Conservation (phyloP, 2,797 vertebrate genomes). For the Propithecus deckenii region DNA sequence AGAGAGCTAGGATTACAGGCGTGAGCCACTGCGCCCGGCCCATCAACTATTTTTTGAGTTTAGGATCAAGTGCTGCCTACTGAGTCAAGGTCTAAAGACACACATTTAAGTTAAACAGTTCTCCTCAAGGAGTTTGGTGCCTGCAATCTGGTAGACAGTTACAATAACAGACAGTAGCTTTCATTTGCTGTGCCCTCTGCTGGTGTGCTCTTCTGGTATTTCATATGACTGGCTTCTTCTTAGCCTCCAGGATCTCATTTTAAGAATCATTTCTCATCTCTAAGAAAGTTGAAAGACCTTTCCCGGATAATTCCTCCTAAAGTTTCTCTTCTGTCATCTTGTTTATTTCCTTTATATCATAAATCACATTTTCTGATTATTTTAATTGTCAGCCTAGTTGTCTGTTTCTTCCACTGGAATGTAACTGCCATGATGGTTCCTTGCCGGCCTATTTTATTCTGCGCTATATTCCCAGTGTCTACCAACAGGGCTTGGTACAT, state of each 20-base stretch:
- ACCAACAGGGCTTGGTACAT: neutral
- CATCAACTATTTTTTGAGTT: neutral
- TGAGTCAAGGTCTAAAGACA: neutral
- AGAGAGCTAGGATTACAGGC: too few species aligned
- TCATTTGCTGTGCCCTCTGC: neutral
- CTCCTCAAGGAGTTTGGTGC: neutral
- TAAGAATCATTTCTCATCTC: neutral
- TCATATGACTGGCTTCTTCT: neutral
- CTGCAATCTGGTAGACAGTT: neutral
- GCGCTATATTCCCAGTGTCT: neutral
- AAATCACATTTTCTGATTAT: constrained; percentile 1
- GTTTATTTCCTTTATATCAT: neutral
- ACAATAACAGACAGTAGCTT: neutral
- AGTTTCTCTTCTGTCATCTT: neutral
- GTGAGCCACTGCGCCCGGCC: too few species aligned
- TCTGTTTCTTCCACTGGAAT: neutral
- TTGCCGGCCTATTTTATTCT: neutral
- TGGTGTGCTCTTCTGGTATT: neutral
- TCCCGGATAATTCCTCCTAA: neutral
- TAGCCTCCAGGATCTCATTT: neutral
- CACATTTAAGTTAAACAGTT: neutral
- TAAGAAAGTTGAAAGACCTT: neutral
- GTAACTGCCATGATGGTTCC: neutral
- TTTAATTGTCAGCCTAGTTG: neutral
- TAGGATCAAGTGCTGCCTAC: neutral